Evolutionary conservation across 2,888 invertebrate species (phyloP), one percentile per base, ranked within the genome.

Genomic region (Sesia apiformis): DNA sequence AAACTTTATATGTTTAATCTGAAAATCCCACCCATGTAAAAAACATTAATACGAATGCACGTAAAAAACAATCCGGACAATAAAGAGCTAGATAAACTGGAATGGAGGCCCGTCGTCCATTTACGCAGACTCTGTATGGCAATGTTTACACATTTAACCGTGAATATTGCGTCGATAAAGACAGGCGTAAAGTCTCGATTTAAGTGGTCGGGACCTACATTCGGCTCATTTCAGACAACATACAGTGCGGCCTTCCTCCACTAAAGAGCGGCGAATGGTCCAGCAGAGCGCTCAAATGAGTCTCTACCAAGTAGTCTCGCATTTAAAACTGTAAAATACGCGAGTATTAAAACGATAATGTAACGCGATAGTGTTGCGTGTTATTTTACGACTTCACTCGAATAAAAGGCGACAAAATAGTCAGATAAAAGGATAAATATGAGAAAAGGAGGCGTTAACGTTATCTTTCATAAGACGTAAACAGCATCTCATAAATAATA

Each of bases 181-280:
- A 76, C 64, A 72, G 67, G 71, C 76, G 75, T 87, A 87, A 86
- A 84, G 66, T 75, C 69, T 70, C 75, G 65, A 75, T 78, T 83
- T 84, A 81, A 85, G 74, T 79, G 73, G 65, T 60, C 58, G 66
- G 66, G 65, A 69, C 68, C 72, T 67, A 70, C 66, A 63, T 70
- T 72, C 66, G 63, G 70, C 64, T 67, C 70, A 63, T 73, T 78
- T 74, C 69, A 69, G 67, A 62, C 56, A 60, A 55, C 53, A 54
- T 53, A 53, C 58, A 64, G 58, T 55, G 56, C 66, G 63, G 64
- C 63, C 64, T 66, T 73, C 67, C 61, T 59, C 57, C 63, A 60
- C 56, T 69, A 64, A 61, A 59, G 60, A 66, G 61, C 51, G 4
- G 49, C 42, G 52, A 53, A 57, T 52, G 50, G 52, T 40, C 4